Evolutionary conservation across 2,113 vertebrate genomes (phyloP).

Genomic region (Synodontis membranacea): DNA sequence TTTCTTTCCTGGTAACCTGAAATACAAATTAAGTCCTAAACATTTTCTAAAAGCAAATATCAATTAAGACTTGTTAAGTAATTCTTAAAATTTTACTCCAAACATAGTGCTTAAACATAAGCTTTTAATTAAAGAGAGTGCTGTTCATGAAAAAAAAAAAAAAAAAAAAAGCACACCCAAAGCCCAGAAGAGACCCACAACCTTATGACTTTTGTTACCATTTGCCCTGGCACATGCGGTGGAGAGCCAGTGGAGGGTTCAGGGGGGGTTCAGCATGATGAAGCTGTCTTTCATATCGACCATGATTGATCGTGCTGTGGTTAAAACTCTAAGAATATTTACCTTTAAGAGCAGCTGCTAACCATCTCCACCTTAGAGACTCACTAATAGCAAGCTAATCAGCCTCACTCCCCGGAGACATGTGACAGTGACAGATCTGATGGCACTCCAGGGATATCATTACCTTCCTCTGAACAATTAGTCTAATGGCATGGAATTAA

Average conservation of each 20-base stretch:
- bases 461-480: slow-evolving; percentile 23
- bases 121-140: slow-evolving; percentile 39
- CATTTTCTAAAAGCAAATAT: background rate
- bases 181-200: slow-evolving; percentile 18
- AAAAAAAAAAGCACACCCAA: slow-evolving; percentile 4
- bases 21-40: background rate
- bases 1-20: background rate
- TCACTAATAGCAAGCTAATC: slow-evolving; percentile 10
- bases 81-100: background rate
- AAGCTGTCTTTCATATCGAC: slow-evolving; percentile 3
- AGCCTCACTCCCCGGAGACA: slow-evolving; percentile 14
- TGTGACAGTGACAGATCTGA: slow-evolving; percentile 28
- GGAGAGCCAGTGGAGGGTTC: background rate
- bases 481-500: background rate
- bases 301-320: slow-evolving; percentile 33
- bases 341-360: slow-evolving; percentile 19
- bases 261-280: slow-evolving; percentile 9
- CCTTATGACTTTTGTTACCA: slow-evolving; percentile 13
- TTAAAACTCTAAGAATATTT: slow-evolving; percentile 20
- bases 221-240: background rate
- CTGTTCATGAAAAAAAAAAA: background rate
- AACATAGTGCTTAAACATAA: background rate
- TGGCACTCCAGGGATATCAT: slow-evolving; percentile 32
- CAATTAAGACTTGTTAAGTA: background rate
- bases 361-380: slow-evolving; percentile 22